phyloP scores from a whole-genome alignment of 2,888 invertebrate genomes.

The Hemicrepidius hirtus region DNA sequence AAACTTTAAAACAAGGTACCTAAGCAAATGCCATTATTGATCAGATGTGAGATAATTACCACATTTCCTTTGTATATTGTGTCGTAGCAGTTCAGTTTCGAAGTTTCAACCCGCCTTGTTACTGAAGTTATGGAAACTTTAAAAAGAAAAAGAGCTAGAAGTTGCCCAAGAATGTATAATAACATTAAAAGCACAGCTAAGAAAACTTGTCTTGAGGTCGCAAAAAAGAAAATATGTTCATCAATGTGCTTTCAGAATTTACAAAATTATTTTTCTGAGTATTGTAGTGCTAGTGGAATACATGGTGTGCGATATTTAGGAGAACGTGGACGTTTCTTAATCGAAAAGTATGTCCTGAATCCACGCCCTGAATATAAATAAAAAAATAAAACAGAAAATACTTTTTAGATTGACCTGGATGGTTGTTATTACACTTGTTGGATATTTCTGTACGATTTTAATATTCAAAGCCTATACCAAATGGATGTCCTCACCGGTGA shows the following conservation, averaged over 20 bases:
- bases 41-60: too few species aligned
- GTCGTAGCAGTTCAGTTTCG: too few species aligned
- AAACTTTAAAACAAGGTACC: too few species aligned
- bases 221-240: too few species aligned
- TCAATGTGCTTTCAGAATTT: slow-evolving; percentile 7
- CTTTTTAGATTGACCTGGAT: not conserved
- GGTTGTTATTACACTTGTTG: not conserved
- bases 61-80: too few species aligned
- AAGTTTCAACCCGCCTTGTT: too few species aligned
- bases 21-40: too few species aligned
- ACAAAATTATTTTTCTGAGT: slow-evolving; percentile 74
- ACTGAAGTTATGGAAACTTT: too few species aligned
- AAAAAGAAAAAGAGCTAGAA: too few species aligned
- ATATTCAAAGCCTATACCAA: slow-evolving; percentile 78
- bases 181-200: too few species aligned
- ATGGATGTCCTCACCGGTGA: slow-evolving; percentile 84
- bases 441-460: not conserved
- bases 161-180: too few species aligned
- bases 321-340: not conserved
- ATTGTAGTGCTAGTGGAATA: slow-evolving; percentile 76
- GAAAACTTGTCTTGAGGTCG: too few species aligned
- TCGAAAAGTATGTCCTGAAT: not conserved
- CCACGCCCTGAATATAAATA: not conserved
- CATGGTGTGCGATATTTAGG: slow-evolving; percentile 78
- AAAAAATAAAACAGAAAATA: not conserved